phyloP scores from a whole-genome alignment of 2,888 invertebrate species.

The Tuberolachnus salignus region DNA sequence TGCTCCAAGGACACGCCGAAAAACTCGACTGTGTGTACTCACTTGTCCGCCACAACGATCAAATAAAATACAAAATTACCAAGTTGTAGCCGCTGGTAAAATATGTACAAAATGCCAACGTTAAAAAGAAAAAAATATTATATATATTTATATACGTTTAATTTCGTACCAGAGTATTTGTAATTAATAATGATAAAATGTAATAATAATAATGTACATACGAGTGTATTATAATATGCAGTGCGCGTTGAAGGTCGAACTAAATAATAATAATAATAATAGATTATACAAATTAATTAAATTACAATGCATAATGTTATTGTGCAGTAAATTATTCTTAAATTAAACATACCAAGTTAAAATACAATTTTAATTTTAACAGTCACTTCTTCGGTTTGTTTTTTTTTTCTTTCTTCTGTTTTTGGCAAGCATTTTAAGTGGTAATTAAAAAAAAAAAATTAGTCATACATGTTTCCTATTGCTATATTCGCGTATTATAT shows the following conservation, averaged over 20 bases:
- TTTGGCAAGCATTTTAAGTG: no score
- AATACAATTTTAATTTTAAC: conserved; percentile 7
- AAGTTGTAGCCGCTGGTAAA: not conserved
- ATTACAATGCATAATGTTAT: conserved; percentile 11
- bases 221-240: not conserved
- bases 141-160: not conserved
- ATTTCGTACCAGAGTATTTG: conserved; percentile 2
- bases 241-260: conserved; percentile 23
- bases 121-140: not conserved
- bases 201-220: not conserved
- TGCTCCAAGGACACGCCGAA: not conserved
- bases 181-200: conserved; percentile 9
- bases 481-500: no score
- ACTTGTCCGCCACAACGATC: not conserved
- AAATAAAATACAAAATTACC: not conserved
- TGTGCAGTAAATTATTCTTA: conserved; percentile 11
- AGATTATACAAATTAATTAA: conserved; percentile 47
- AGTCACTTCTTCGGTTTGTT: not conserved
- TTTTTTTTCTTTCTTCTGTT: conserved; percentile 1
- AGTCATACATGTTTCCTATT: no score
- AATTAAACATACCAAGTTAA: not conserved
- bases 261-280: conserved; percentile 28
- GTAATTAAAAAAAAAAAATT: no score
- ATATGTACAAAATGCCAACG: not conserved
- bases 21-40: not conserved